Evolutionary conservation across 2,888 invertebrate genomes (phyloP), one percentile per base, ranked within the genome.

Genomic region (Electrophaes corylata): DNA sequence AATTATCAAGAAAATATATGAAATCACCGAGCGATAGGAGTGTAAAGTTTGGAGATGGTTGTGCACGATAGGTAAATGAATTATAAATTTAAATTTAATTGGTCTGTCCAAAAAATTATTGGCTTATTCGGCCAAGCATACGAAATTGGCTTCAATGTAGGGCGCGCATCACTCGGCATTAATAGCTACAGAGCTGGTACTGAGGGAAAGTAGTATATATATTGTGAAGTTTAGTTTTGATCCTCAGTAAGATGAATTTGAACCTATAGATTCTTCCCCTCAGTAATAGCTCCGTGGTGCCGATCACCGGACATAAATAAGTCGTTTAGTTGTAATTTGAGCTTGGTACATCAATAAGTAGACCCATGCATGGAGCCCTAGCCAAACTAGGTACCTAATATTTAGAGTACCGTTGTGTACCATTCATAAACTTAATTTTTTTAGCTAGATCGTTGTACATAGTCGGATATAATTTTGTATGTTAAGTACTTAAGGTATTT

Each of bases 391-490:
- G 84, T 83, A 83, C 82, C 80, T 82, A 80, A 81, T 75, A 78
- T 78, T 80, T 86, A 86, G 81, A 73, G 81, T 83, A 83, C 81
- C 79, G 71, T 73, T 73, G 73, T 76, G 77, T 77, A 75, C 75
- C 76, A 80, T 78, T 77, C 76, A 68, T 77, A 78, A 80, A 79
- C 79, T 78, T 79, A 76, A 76, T 72, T 68, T 78, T 57, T 67
- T 82, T 87, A 84, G 88, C 84, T 89, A 91, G 84, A 83, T 81
- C 78, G 83, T 84, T 91, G 91, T 91, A 90, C 70, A 90, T 90
- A 90, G 86, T 84, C 81, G 84, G 82, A 83, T 79, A 88, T 89
- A 89, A 88, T 90, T 90, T 91, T 89, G 84, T 91, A 91, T 89
- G 83, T 86, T 87, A 87, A 80, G 69, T 88, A n/a, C n/a, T n/a